Base-by-base conservation (phyloP, 2,113 vertebrate genomes). In the Toxotes jaculatrix region DNA sequence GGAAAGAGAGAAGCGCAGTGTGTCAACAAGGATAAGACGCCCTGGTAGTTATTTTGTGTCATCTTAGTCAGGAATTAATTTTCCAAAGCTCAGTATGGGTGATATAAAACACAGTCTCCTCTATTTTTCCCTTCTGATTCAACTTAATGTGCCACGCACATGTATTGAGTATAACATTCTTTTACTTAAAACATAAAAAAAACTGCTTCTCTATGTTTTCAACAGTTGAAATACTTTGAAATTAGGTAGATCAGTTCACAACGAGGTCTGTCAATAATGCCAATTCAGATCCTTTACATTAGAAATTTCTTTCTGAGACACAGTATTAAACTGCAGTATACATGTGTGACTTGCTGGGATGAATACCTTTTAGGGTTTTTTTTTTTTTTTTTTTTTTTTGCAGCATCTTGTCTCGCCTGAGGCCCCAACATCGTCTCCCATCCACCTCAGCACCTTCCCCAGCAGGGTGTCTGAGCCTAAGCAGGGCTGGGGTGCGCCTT, bases 401-500 rank as follows among this genome's bases (percentile, higher is more conserved):
- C 84, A 57, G 64, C 13, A 45, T 88, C 80, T 82, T 67, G 76
- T 74, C 19, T 92, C 78, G 87, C 93, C 91, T 9, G 47, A 83
- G 92, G 92, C 81, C 49, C 9, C 27, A 31, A 92, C 80, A 87
- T 91, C 87, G 80, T 92, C 88, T 87, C 74, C 69, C 77, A 91
- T 89, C 92, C 91, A 94, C 89, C 90, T 93, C 93, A 94, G 91
- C 94, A 95, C 82, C 90, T 94, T 91, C 80, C 85, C 77, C 70
- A 43, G 86, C 86, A 90, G 90, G 92, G 86, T 77, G 83, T 90
- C 93, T 86, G 77, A 88, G 85, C 86, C 87, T 85, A 77, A 93
- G 88, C 88, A 51, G 77, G 61, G 82, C 64, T 27, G 51, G 67
- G 87, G 59, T 74, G 79, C 8, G 86, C 92, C 93, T 90, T 88